A percentile compares a stretch with the other conserved stretches of the same genome.
These are phyloP conservation scores for Nycticebus coucang DNA, from an alignment of 2,113 vertebrate genomes.

Conservation along the genomic window DNA sequence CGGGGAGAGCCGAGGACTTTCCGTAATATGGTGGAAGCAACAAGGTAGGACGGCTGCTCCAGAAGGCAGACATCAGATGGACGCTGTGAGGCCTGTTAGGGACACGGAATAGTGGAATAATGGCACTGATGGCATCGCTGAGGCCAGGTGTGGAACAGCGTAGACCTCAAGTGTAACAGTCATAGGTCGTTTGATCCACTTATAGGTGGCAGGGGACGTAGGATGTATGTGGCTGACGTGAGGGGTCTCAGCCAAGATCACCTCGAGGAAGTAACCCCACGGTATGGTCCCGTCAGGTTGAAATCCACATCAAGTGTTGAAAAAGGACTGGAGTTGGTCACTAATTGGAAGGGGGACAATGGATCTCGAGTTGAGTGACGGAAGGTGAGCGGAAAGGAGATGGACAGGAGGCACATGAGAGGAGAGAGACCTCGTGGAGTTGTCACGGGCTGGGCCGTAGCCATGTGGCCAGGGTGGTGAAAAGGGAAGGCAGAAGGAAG, in stretches of 20 bases:
- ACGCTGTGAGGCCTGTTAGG: accelerated
- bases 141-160: not conserved
- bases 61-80: not conserved
- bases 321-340: no score
- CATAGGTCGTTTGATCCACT: no score
- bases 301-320: no score
- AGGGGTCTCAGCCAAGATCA: no score
- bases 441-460: no score
- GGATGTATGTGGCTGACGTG: no score
- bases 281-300: not conserved
- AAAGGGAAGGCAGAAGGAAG: not conserved
- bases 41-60: not conserved
- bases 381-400: not conserved
- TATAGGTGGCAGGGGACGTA: not conserved
- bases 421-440: not conserved
- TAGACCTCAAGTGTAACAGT: not conserved
- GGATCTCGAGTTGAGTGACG: no score
- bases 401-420: accelerated
- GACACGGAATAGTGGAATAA: no score
- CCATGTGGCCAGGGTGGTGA: not conserved
- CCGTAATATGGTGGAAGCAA: accelerated
- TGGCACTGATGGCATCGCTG: not conserved
- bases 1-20: no score
- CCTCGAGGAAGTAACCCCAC: no score
- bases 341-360: no score